Base-by-base conservation (phyloP, 2,888 invertebrate species). In the Halocaridina rubra region DNA sequence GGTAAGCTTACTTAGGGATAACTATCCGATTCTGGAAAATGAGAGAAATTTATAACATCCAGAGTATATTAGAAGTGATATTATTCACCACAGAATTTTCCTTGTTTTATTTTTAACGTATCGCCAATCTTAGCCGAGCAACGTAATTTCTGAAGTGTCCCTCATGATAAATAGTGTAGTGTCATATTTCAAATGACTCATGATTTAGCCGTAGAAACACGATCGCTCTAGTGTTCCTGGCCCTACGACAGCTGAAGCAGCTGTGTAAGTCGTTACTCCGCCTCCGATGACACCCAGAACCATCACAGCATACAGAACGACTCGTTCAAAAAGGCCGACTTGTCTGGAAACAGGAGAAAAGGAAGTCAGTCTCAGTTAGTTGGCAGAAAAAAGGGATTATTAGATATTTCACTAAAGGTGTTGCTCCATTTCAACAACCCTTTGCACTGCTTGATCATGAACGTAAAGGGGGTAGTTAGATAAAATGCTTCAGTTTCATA, bases 281-380 rank as follows among this genome's bases (percentile, higher is more conserved):
- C 94, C 94, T 7, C 94, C 94, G 13, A 93, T 89, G 2, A 93
- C 88, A 2, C 94, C 94, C 79, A 94, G 90, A 0, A 92, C 89
- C 19, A 94, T 92, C 85, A 94, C 91, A 89, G 94, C 93, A 92
- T 93, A 93, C 90, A 94, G 92, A 86, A 93, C 92, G 88, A 93
- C 91, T 90, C 92, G 92, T 89, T 92, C 92, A 91, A 93, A 93
- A 0, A 92, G 90, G 0, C 94, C 92, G 5, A 93, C 92, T 64
- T 90, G 90, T 80, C 94, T 94, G 84, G 13, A 39, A 30, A 53
- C n/a, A n/a, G n/a, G 5, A 3, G 10, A n/a, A 0, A 53, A 5
- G 5, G 19, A 53, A 22, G 8, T 27, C 67, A 24, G 29, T 67
- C 16, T 5, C 3, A 7, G 7, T 19, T 16, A 19, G 29, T n/a